Percentiles rank a stretch among this genome's conserved stretches.
Conservation (phyloP, 2,888 invertebrate genomes). For the Pachymerium ferrugineum region DNA sequence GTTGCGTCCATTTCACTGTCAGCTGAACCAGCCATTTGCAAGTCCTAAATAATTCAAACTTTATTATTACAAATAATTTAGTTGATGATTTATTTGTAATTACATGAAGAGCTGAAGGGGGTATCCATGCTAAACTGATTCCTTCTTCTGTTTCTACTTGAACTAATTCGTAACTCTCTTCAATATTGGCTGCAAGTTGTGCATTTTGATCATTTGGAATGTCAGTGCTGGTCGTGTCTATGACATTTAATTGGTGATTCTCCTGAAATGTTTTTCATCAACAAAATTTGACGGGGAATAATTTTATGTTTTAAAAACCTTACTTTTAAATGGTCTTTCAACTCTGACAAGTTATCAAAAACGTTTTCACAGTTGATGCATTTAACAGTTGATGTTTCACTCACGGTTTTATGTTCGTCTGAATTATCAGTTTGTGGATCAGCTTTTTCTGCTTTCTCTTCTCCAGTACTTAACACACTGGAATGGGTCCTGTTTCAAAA, state of each 20-base stretch:
- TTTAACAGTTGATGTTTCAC: too few species aligned
- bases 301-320: too few species aligned
- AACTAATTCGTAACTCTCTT: conserved; percentile 32
- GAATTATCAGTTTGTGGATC: too few species aligned
- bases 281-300: too few species aligned
- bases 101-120: conserved; percentile 36
- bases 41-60: not conserved
- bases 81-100: not conserved
- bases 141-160: conserved; percentile 35
- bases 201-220: too few species aligned
- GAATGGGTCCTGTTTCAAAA: too few species aligned
- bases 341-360: conserved; percentile 46
- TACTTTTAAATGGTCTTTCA: conserved; percentile 46
- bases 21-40: conserved; percentile 34
- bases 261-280: too few species aligned
- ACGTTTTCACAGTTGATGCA: conserved; percentile 47
- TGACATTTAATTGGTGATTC: not conserved
- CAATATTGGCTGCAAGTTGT: too few species aligned
- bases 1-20: conserved; percentile 41
- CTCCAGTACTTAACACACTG: too few species aligned
- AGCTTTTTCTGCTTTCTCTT: conserved; percentile 5
- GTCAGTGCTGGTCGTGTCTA: too few species aligned
- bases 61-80: not conserved
- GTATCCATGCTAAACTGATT: conserved; percentile 38
- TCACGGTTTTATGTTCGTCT: too few species aligned